Evolutionary conservation across 2,113 vertebrate species (phyloP), one percentile per base, ranked within the genome.

Genomic region (Cynopterus brachyotis): DNA sequence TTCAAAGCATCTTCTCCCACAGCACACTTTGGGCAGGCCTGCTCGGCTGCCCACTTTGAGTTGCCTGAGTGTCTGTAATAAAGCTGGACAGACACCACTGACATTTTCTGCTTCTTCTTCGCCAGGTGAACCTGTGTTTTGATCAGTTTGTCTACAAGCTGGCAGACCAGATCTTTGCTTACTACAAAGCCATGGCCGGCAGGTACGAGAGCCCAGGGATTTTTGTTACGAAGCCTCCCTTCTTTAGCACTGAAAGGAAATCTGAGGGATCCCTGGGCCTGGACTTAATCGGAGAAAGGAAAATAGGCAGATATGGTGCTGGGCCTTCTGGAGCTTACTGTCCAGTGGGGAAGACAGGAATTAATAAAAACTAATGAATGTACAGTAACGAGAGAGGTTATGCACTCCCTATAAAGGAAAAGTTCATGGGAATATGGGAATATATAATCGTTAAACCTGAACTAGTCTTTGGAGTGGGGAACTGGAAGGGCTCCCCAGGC

Each of bases 61-160:
- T 24, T 42, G 24, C 7, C 62, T n/a, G 5, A 0, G 50, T 86
- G 69, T 50, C 82, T 60, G 40, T 20, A 2, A 45, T 30, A 20
- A 59, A 66, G 19, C 57, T 53, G 9, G 47, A 32, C 19, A 9
- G 24, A 6, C 40, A 1, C 26, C 24, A 2, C 12, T 91, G 59
- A 93, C 67, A 0, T 35, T 30, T 50, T 7, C 35, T 78, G 60
- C 97, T 95, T 92, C 95, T 76, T 76, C 93, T 97, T 83, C 87
- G 42, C 22, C 93, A 99, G 99, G 99, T 99, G 92, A 99, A 99
- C 98, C 99, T 99, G 97, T 99, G 99, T 98, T 99, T 99, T 96
- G 99, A 99, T 98, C 99, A 99, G 97, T 99, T 99, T 98, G 99
- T 99, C 91, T 99, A 99, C 99, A 99, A 99, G 98, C 98, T 99